Percentiles rank a stretch among this genome's conserved stretches.
phyloP scores from a whole-genome alignment of 2,113 vertebrate genomes.

The Dolichotis patagonum region DNA sequence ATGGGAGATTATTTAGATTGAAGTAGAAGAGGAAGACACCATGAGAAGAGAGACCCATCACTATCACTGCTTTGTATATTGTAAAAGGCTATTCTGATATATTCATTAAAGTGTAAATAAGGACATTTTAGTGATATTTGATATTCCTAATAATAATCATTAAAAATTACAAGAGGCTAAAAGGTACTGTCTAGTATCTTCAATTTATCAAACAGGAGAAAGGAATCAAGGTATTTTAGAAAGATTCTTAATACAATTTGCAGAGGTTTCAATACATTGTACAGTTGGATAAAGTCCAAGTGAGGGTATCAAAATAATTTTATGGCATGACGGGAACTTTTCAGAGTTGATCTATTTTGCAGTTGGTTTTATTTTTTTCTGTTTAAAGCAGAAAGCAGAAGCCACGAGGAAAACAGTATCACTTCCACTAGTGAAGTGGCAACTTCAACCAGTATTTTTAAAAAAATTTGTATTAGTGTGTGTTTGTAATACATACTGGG shows the following conservation, averaged over 20 bases:
- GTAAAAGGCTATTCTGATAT: not conserved
- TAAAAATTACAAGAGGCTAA: not conserved
- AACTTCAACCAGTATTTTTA: not conserved
- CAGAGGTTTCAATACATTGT: not conserved
- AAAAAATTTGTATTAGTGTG: not conserved
- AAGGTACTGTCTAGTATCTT: not conserved
- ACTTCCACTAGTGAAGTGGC: not conserved
- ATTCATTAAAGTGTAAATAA: not conserved
- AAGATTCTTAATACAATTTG: not conserved
- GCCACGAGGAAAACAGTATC: not conserved
- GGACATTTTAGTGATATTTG: not conserved
- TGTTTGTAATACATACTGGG: not conserved
- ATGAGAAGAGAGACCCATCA: not conserved
- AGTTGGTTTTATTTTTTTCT: constrained; percentile 32
- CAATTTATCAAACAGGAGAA: not conserved
- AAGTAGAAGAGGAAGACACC: not conserved
- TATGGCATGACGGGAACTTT: not conserved
- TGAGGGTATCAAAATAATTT: not conserved
- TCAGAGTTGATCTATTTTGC: not conserved
- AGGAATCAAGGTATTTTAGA: not conserved
- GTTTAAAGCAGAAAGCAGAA: constrained; percentile 21
- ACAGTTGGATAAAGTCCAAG: not conserved
- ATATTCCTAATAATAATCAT: not conserved
- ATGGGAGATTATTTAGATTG: not conserved
- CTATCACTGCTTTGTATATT: not conserved